These are phyloP conservation scores for Phortica okadai DNA, from an alignment of 2,888 invertebrate species.

Conservation along the genomic window DNA sequence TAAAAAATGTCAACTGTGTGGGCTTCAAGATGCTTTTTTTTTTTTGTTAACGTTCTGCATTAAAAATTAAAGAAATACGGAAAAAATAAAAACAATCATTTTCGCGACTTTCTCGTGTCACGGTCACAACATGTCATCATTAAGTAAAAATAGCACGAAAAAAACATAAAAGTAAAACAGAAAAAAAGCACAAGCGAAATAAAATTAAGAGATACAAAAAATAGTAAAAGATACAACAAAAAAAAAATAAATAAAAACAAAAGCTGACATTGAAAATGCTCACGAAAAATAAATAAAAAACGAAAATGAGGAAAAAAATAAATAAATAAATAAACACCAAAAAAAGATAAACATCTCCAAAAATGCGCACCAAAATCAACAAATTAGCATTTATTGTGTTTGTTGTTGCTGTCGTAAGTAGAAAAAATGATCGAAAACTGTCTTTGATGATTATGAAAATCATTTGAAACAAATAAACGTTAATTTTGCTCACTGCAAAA, in stretches of 20 bases:
- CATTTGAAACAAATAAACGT: neutral
- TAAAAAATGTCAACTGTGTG: slow-evolving; percentile 6
- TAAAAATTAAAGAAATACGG: neutral
- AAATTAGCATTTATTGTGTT: slow-evolving; percentile 11
- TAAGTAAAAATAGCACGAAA: slow-evolving; percentile 18
- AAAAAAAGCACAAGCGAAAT: slow-evolving; percentile 14
- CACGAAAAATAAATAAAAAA: neutral
- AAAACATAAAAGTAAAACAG: slow-evolving; percentile 7
- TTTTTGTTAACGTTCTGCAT: neutral
- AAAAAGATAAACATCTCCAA: neutral
- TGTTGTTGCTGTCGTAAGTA: neutral
- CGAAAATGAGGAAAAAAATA: neutral
- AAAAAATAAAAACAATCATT: neutral
- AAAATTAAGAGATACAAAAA: slow-evolving; percentile 26
- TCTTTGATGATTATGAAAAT: neutral
- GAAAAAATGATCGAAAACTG: neutral
- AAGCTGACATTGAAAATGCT: slow-evolving; percentile 28
- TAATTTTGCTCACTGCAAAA: neutral
- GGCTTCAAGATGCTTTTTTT: neutral
- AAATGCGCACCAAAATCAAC: slow-evolving; percentile 11
- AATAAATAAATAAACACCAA: neutral
- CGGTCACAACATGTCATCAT: slow-evolving; percentile 27
- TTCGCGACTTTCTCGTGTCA: slow-evolving; percentile 29
- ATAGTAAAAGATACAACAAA: slow-evolving; percentile 43
- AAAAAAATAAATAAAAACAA: slow-evolving; percentile 32